phyloP scores from a whole-genome alignment of 1,140 invertebrate genomes.

The Neuroterus valhalla region DNA sequence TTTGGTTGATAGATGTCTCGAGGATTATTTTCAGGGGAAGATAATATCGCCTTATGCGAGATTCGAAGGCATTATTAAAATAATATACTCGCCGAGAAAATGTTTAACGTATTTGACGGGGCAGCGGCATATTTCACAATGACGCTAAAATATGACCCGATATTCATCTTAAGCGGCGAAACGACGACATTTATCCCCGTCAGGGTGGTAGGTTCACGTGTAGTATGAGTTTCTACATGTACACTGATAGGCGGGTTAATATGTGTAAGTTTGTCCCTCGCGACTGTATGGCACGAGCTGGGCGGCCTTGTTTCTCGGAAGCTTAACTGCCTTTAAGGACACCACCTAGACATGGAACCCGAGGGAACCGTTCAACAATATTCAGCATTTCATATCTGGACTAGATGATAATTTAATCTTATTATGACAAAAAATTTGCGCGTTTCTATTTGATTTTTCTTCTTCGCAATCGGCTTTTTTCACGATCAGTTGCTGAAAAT shows the following conservation, averaged over 20 bases:
- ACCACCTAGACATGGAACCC: conserved; percentile 40
- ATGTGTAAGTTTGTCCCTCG: conserved; percentile 37
- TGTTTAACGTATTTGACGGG: conserved; percentile 51
- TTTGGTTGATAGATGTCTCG: not conserved
- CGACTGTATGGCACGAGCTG: conserved; percentile 41
- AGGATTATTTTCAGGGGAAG: conserved; percentile 7
- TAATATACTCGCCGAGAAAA: conserved; percentile 56
- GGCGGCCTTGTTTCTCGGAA: conserved; percentile 47
- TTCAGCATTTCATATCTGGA: conserved; percentile 65
- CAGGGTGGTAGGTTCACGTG: conserved; percentile 31
- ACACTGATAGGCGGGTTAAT: conserved; percentile 11
- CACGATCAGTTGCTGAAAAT: no score
- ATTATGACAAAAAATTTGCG: no score
- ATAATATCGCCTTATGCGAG: conserved; percentile 32
- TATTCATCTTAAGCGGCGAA: conserved; percentile 59
- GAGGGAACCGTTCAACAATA: conserved; percentile 60
- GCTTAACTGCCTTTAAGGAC: conserved; percentile 52
- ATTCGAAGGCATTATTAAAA: conserved; percentile 61
- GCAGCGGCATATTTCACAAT: conserved; percentile 51
- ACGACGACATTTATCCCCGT: conserved; percentile 57
- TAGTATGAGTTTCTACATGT: conserved; percentile 20
- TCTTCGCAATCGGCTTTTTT: no score
- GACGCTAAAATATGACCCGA: conserved; percentile 54
- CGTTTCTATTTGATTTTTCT: no score
- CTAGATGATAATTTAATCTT: no score